These are phyloP conservation scores for Euzophera pinguis DNA, from an alignment of 2,888 invertebrate genomes.

Conservation along the genomic window DNA sequence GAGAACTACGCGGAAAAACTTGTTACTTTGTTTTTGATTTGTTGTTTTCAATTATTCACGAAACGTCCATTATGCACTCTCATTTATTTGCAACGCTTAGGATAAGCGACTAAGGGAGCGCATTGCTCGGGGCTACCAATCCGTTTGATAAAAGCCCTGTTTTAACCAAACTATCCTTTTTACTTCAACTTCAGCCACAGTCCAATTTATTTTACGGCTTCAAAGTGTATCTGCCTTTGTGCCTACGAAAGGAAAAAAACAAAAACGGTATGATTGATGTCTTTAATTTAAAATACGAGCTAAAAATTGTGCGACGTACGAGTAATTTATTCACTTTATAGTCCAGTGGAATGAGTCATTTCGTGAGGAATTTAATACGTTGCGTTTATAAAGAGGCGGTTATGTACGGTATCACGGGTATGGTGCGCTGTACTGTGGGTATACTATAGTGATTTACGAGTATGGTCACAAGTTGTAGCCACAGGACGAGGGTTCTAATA, in stretches of 20 bases:
- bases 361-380: conserved; percentile 59
- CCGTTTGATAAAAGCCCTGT: conserved; percentile 50
- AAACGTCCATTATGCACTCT: background rate
- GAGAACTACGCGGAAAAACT: no score
- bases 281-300: conserved; percentile 26
- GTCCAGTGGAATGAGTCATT: conserved; percentile 40
- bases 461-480: conserved; percentile 4
- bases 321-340: conserved; percentile 51
- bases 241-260: conserved; percentile 23
- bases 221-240: conserved; percentile 24
- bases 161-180: conserved; percentile 43
- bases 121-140: conserved; percentile 44
- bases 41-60: no score
- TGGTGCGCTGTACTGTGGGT: background rate
- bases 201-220: conserved; percentile 46
- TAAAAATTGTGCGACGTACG: conserved; percentile 17
- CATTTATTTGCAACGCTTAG: conserved; percentile 17
- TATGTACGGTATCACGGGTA: background rate
- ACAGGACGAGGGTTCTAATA: conserved; percentile 4
- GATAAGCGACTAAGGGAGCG: conserved; percentile 30
- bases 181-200: conserved; percentile 29
- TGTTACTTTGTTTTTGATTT: no score
- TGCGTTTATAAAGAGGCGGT: conserved; percentile 33
- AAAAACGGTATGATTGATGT: conserved; percentile 42
- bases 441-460: conserved; percentile 9